These are phyloP conservation scores for Coluber constrictor DNA, from an alignment of 2,797 vertebrate genomes.

Conservation along the genomic window DNA sequence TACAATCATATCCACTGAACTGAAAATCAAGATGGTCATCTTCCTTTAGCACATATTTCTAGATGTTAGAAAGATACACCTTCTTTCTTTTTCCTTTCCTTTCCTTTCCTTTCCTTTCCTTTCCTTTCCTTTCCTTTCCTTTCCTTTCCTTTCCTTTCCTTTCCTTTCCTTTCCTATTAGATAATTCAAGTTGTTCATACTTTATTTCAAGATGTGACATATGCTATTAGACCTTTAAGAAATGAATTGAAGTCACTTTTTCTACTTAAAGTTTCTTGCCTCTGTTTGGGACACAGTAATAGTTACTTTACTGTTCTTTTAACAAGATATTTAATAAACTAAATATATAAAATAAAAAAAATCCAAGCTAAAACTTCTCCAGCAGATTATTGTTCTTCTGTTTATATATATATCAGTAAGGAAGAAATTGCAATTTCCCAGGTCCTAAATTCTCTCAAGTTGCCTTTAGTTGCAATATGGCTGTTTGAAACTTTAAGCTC, in stretches of 20 bases:
- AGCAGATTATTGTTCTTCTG: background rate
- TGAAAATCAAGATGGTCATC: too few relatives aligned
- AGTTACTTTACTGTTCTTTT: background rate
- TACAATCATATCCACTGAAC: background rate
- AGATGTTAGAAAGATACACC: too few relatives aligned
- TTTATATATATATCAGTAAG: background rate
- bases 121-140: too few relatives aligned
- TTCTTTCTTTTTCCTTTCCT: background rate
- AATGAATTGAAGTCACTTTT: background rate
- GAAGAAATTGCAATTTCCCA: background rate
- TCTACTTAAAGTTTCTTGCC: background rate
- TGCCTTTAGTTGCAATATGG: background rate
- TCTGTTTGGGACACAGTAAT: background rate
- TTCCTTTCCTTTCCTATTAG: background rate
- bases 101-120: too few relatives aligned
- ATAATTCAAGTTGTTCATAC: background rate
- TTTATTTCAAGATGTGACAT: background rate
- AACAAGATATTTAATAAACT: background rate
- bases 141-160: background rate
- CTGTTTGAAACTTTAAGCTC: background rate
- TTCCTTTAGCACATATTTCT: too few relatives aligned
- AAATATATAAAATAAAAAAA: too few relatives aligned
- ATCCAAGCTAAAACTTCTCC: background rate
- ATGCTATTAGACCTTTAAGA: background rate
- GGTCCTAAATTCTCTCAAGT: background rate